Conservation (phyloP, 2,113 vertebrate species). For the Acrocephalus kingi region DNA sequence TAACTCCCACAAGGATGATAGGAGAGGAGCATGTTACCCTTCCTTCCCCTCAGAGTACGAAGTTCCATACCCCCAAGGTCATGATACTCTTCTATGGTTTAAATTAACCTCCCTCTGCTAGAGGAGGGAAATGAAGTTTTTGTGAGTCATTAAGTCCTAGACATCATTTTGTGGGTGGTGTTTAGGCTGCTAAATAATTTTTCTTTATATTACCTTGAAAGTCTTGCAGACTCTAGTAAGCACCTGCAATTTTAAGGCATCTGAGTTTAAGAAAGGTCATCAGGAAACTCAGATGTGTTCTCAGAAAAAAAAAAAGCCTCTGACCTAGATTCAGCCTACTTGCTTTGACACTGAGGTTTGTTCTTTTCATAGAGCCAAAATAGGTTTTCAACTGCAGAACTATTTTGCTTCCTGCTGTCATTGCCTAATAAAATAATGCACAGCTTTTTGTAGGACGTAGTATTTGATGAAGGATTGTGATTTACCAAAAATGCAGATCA, state of each 20-base stretch:
- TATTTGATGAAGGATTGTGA: neutral
- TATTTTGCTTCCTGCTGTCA: neutral
- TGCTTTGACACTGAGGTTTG: neutral
- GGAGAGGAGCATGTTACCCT: neutral
- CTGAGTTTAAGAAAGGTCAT: conserved; percentile 4
- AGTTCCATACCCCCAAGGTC: neutral
- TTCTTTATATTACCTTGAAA: neutral
- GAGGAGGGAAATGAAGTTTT: neutral
- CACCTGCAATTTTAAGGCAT: neutral
- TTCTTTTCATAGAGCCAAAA: neutral
- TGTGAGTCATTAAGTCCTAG: neutral
- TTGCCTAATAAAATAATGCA: conserved; percentile 7
- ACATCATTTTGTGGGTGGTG: neutral
- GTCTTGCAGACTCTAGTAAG: neutral
- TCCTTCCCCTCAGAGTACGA: neutral
- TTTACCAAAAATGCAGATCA: neutral
- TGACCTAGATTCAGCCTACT: conserved; percentile 11
- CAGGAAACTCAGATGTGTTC: neutral
- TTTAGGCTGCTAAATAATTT: neutral
- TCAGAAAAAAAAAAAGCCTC: neutral
- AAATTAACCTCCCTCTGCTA: neutral
- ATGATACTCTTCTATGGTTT: neutral
- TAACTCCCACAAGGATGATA: neutral
- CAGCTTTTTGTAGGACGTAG: neutral
- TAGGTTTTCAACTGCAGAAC: neutral